Evolutionary conservation across 2,797 vertebrate species (phyloP).

Genomic region (Anguilla anguilla): DNA sequence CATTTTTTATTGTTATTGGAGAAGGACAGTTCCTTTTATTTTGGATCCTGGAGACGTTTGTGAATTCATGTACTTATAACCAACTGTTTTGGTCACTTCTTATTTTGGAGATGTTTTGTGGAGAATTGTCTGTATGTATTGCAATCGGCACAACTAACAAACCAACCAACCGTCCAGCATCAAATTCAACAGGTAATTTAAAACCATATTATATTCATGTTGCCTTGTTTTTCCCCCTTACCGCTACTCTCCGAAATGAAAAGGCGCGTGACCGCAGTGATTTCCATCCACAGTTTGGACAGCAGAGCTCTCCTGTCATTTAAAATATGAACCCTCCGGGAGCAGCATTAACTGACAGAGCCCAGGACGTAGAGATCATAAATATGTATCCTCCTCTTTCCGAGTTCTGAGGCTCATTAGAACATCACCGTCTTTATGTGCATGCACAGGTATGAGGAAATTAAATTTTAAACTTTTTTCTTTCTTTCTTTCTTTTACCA

Average conservation of each 20-base stretch:
- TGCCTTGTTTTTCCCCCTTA: not conserved
- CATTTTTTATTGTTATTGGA: conserved; percentile 30
- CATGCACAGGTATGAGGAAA: conserved; percentile 31
- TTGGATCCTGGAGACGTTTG: not conserved
- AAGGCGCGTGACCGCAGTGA: not conserved
- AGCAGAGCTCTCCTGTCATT: not conserved
- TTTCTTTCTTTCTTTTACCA: not conserved
- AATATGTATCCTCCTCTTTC: conserved; percentile 35
- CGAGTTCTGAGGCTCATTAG: conserved; percentile 19
- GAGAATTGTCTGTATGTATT: not conserved
- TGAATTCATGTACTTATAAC: not conserved
- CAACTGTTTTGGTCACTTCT: not conserved
- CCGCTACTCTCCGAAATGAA: not conserved
- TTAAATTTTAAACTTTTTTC: conserved; percentile 30
- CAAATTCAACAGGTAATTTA: conserved; percentile 10
- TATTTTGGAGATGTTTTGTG: not conserved
- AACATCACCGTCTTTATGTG: conserved; percentile 1
- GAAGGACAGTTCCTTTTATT: not conserved
- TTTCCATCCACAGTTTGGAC: not conserved
- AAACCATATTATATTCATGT: not conserved
- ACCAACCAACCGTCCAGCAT: not conserved
- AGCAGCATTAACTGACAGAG: conserved; percentile 32
- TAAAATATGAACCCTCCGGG: conserved; percentile 21
- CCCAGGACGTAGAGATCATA: conserved; percentile 40
- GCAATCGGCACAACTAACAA: not conserved